Base-by-base conservation (phyloP, 2,888 invertebrate species). In the Netelia melanura region DNA sequence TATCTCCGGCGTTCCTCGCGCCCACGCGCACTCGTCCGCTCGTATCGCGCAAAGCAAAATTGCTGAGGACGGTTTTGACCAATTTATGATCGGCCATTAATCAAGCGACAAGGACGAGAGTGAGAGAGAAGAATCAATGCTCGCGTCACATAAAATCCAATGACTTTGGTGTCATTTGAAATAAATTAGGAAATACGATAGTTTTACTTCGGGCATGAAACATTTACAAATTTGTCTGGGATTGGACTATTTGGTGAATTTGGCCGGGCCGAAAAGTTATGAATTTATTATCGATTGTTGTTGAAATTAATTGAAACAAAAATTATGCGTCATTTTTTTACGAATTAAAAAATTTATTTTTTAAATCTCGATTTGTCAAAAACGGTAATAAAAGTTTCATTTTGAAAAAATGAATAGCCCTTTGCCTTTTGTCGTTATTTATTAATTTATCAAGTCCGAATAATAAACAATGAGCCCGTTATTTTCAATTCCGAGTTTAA, bases 41-140 rank as follows among this genome's bases (percentile, higher is more conserved):
- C 65, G 43, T 38, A 38, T 38, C 38, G 23, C 61, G 75, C 75
- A 76, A 83, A 25, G 72, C 84, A 87, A 86, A 87, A 87, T 86
- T 85, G 80, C 79, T 67, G 76, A 81, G 81, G 86, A 87, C 86
- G 84, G 38, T 65, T 86, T 86, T 86, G 85, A 86, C 86, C 83
- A 85, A 86, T 87, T 86, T 86, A 87, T 84, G 86, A 87, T 86
- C 81, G 72, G 72, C 81, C 82, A 86, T 87, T 86, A 87, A 87
- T 86, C 86, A 86, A 74, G 6, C 38, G 38, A 38, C 38, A 38
- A 38, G 38, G 38, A 6, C 38, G 38, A 38, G 38, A 38, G 38
- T 6, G 83, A 76, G 10, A 48, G 48, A 48, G 48, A 62, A 52
- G 52, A 5, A 75, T 75, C 54, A 67, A 75, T 74, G 62, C 52